A percentile compares a stretch with the other conserved stretches of the same genome.
phyloP scores from a whole-genome alignment of 2,888 invertebrate genomes.

The Latrodectus elegans region DNA sequence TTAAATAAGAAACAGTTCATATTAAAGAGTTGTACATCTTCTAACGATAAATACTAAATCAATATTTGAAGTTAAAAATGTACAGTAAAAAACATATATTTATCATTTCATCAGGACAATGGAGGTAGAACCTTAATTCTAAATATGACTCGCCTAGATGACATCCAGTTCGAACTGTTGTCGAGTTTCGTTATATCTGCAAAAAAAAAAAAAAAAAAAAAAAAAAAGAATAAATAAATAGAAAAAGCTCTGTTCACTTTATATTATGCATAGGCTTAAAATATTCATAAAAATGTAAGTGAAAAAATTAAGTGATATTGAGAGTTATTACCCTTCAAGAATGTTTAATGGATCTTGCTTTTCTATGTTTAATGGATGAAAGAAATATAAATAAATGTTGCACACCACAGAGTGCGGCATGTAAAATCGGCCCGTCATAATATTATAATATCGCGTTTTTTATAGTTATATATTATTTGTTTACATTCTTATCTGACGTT shows the following conservation, averaged over 20 bases:
- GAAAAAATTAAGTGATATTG: neutral
- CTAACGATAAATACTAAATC: no score
- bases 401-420: no score
- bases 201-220: conserved; percentile 16
- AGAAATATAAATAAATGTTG: no score
- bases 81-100: neutral
- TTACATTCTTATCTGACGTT: no score
- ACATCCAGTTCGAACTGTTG: conserved; percentile 37
- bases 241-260: neutral
- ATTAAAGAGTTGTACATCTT: no score
- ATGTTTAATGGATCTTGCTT: neutral
- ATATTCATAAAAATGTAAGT: neutral
- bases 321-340: neutral
- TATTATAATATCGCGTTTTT: no score
- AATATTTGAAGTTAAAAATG: no score
- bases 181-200: conserved; percentile 45
- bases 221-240: neutral
- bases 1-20: no score
- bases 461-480: no score
- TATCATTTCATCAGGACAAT: conserved; percentile 14
- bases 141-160: conserved; percentile 13
- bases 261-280: no score
- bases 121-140: conserved; percentile 22
- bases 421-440: no score
- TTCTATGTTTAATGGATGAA: no score